These are phyloP conservation scores for Arion vulgaris DNA, from an alignment of 1,140 invertebrate species.

Conservation along the genomic window DNA sequence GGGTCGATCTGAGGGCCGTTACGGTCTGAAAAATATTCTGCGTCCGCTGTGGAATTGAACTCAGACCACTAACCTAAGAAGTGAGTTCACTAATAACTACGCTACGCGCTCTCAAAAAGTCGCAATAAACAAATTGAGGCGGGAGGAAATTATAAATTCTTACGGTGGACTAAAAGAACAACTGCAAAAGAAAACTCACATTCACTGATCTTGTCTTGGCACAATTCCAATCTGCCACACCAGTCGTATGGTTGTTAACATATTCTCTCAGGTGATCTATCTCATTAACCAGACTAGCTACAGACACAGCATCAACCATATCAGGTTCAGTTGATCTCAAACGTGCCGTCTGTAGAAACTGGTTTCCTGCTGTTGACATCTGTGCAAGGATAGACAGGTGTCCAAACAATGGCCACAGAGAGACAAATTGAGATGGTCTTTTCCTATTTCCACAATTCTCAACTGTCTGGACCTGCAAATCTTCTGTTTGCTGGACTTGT, in stretches of 20 bases:
- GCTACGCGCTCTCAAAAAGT: no score
- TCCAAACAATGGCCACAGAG: slow-evolving; percentile 59
- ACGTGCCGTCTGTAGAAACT: neutral
- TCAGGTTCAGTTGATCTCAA: no score
- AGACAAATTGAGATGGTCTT: slow-evolving; percentile 37
- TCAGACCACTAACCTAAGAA: no score
- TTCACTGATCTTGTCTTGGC: neutral
- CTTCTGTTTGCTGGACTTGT: neutral
- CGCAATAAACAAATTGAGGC: no score
- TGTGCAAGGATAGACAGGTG: slow-evolving; percentile 43
- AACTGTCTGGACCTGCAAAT: neutral
- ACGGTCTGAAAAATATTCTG: no score
- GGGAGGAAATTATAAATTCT: no score
- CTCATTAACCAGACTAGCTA: neutral
- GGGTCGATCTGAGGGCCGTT: no score
- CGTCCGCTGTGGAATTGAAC: no score
- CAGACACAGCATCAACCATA: neutral
- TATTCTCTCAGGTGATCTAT: neutral
- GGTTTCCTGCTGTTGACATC: slow-evolving; percentile 13
- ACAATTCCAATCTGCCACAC: neutral
- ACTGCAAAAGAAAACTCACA: neutral
- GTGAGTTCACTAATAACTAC: no score
- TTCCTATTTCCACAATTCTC: neutral
- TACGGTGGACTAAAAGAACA: no score
- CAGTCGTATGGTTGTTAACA: neutral